Percentiles rank a stretch among this genome's conserved stretches.
Conservation (phyloP, 2,888 invertebrate genomes). For the Heliconius cydno region DNA sequence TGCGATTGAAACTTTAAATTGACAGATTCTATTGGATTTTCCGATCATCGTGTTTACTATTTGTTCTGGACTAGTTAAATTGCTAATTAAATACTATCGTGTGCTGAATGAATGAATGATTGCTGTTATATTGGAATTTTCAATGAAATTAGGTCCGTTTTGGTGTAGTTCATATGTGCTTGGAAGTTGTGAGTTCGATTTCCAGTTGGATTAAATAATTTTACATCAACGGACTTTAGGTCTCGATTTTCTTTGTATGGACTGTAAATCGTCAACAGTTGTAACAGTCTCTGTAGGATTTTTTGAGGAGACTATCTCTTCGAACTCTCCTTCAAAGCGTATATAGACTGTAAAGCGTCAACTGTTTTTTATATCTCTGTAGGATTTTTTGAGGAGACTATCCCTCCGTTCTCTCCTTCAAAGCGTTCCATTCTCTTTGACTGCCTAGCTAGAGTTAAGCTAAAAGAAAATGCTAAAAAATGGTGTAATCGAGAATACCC, state of each 20-base stretch:
- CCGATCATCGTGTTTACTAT: slow-evolving; percentile 24
- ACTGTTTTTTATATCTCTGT: not conserved
- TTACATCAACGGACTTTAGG: not conserved
- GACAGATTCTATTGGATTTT: slow-evolving; percentile 16
- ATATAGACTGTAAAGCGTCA: not conserved
- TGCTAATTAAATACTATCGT: slow-evolving; percentile 22
- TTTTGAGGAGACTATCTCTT: too few relatives aligned
- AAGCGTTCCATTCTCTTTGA: too few relatives aligned
- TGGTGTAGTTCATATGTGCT: not conserved
- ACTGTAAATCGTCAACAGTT: not conserved
- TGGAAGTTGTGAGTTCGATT: not conserved
- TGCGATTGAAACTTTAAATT: slow-evolving; percentile 27
- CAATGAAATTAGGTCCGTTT: not conserved
- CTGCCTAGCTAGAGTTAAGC: too few relatives aligned
- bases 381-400: too few relatives aligned
- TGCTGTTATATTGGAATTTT: not conserved
- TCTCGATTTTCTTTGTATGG: not conserved
- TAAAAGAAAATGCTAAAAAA: too few relatives aligned
- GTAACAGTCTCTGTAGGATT: too few relatives aligned
- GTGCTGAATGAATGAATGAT: not conserved
- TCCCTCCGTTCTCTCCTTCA: not conserved
- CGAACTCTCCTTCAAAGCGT: not conserved
- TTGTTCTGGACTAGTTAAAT: slow-evolving; percentile 21
- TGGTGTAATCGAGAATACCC: too few relatives aligned
- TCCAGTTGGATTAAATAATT: not conserved